Percentiles rank a stretch among this genome's conserved stretches.
Evolutionary conservation across 1,140 invertebrate species (phyloP).

Genomic region (Heliconius nattereri): DNA sequence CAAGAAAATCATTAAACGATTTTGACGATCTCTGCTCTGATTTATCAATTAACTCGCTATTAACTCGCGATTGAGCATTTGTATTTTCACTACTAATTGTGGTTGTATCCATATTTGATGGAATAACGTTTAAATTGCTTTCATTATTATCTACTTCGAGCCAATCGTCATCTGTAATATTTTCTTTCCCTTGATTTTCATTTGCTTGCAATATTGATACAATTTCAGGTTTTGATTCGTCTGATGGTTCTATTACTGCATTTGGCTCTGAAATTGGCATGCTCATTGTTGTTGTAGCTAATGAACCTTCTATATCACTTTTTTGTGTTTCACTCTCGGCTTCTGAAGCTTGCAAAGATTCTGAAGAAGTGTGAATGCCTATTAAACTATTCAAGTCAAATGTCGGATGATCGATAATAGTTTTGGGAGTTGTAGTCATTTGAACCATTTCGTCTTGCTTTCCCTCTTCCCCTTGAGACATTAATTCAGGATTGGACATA

Average conservation of each 20-base stretch:
- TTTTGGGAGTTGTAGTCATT: constrained; percentile 14
- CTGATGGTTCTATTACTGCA: constrained; percentile 54
- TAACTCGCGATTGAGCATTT: constrained; percentile 29
- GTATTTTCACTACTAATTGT: constrained; percentile 24
- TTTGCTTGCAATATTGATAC: constrained; percentile 53
- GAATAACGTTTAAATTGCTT: constrained; percentile 11
- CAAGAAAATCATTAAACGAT: constrained; percentile 45
- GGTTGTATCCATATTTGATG: constrained; percentile 12
- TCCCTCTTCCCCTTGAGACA: constrained; percentile 8
- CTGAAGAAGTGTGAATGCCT: constrained; percentile 26
- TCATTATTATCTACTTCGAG: constrained; percentile 47
- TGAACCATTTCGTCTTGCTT: constrained; percentile 13
- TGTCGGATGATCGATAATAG: constrained; percentile 30
- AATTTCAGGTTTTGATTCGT: constrained; percentile 58
- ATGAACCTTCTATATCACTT: not conserved
- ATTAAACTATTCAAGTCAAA: constrained; percentile 39
- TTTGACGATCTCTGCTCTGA: constrained; percentile 60
- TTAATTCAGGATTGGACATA: not conserved
- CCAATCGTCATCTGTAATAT: constrained; percentile 54
- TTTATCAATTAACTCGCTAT: constrained; percentile 37
- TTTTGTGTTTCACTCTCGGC: constrained; percentile 4
- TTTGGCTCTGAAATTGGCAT: constrained; percentile 56
- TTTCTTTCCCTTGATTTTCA: constrained; percentile 32
- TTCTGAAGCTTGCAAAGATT: constrained; percentile 9
- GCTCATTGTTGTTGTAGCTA: constrained; percentile 48